phyloP scores from a whole-genome alignment of 64 coral and sea anemone genomes.

The Porites lutea region DNA sequence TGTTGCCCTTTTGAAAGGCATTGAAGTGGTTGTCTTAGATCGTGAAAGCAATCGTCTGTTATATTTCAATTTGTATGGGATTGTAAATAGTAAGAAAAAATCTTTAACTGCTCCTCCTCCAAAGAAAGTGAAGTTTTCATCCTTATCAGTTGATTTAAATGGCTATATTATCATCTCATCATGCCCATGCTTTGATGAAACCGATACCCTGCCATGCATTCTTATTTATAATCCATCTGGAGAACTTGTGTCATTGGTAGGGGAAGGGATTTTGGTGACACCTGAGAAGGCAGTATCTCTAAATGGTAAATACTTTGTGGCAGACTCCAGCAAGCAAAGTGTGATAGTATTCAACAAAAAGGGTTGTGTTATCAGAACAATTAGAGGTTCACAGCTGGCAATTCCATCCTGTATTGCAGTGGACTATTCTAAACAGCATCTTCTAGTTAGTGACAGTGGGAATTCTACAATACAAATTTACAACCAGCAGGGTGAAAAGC shows the following conservation, averaged over 20 bases:
- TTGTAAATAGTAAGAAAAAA: conserved; percentile 10
- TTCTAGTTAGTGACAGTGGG: conserved; percentile 35
- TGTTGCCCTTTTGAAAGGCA: conserved; percentile 48
- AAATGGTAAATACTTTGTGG: conserved; percentile 65
- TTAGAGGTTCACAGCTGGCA: conserved; percentile 8
- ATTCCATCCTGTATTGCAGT: conserved; percentile 42
- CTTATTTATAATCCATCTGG: conserved; percentile 48
- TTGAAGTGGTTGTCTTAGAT: conserved; percentile 70
- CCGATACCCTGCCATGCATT: conserved; percentile 1
- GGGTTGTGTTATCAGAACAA: conserved; percentile 27
- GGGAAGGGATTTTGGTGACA: conserved; percentile 17
- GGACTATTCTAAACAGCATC: conserved; percentile 13
- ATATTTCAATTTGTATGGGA: conserved; percentile 59
- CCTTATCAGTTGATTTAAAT: conserved; percentile 66
- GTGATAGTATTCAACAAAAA: conserved; percentile 58
- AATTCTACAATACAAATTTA: conserved; percentile 45
- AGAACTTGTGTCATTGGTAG: conserved; percentile 43
- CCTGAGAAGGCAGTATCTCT: conserved; percentile 66
- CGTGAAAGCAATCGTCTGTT: conserved; percentile 69
- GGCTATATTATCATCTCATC: conserved; percentile 49
- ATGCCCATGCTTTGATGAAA: conserved; percentile 23
- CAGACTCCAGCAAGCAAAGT: background rate
- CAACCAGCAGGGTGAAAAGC: conserved; percentile 9
- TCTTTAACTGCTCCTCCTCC: conserved; percentile 3
- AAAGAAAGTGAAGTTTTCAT: conserved; percentile 53